Evolutionary conservation across 2,888 invertebrate species (phyloP), one percentile per base, ranked within the genome.

Genomic region (Cheilosia vulpina): DNA sequence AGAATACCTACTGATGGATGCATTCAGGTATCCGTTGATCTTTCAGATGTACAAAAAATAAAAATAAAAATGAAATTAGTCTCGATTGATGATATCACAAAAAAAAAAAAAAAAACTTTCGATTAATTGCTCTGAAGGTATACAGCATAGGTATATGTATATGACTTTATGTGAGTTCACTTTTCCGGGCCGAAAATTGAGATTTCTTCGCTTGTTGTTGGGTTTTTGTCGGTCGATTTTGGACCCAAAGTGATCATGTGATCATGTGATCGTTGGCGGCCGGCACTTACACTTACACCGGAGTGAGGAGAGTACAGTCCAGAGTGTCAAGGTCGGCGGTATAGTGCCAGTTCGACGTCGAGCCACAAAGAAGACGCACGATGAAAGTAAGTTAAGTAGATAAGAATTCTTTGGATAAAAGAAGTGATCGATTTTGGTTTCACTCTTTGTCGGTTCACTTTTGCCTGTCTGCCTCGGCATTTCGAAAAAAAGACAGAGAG

Each of bases 271-370:
- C 45, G n/a, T 38, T 13, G 38, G 13, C 11, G 38, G 38, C 38
- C 38, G 38, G 38, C 38, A 38, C 38, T 38, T 38, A 38, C 38
- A 38, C 38, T 38, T 31, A 43, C 47, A 45, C 24, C 43, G 71
- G 21, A 62, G 72, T 27, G 19, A 17, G 15, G 38, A 43, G 50
- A 15, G 58, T 58, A 66, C 66, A 9, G 27, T 27, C 27, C 31
- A 52, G 47, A 79, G 73, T 80, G 75, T 80, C 84, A 84, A 84
- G 84, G 84, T 84, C 84, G 80, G 69, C 76, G 75, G 72, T 58
- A 58, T 62, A 2, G 47, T 13, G 45, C 38, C 7, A 13, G 17
- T 27, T n/a, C 13, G 34, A 3, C 52, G 52, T 71, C 43, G 34
- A 13, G 38, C 15, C 53, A 13, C 38, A 53, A 55, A 31, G 53